Conservation (phyloP, 2,888 invertebrate species). For the Polydrusus cervinus region DNA sequence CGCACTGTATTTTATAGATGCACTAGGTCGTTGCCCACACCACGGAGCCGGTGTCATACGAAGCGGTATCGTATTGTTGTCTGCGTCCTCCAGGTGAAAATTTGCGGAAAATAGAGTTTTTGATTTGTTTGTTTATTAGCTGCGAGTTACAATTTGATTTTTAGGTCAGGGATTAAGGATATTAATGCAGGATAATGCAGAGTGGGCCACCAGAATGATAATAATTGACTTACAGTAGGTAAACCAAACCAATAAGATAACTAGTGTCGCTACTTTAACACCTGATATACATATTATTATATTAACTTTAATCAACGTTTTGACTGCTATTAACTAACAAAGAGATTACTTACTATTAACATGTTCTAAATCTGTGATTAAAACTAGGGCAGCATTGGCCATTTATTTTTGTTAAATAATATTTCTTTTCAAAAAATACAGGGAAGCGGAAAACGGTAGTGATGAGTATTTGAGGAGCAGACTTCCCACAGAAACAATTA, state of each 20-base stretch:
- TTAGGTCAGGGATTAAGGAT: conserved; percentile 54
- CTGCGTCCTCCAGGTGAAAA: conserved; percentile 52
- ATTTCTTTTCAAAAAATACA: too few relatives aligned
- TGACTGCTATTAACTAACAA: too few relatives aligned
- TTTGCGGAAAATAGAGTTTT: conserved; percentile 52
- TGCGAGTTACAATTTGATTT: conserved; percentile 29
- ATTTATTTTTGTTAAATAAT: too few relatives aligned
- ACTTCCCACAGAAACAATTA: too few relatives aligned
- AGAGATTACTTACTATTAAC: too few relatives aligned
- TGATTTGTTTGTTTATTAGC: conserved; percentile 35
- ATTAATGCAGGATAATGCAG: conserved; percentile 31
- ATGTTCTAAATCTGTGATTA: neutral
- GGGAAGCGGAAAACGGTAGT: too few relatives aligned
- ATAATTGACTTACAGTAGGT: conserved; percentile 12
- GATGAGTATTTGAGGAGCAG: too few relatives aligned
- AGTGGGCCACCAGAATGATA: conserved; percentile 24
- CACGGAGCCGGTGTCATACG: conserved; percentile 48
- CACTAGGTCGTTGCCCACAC: conserved; percentile 53
- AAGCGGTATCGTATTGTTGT: conserved; percentile 44
- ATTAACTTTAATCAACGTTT: too few relatives aligned
- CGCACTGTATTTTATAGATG: conserved; percentile 59
- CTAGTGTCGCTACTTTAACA: too few relatives aligned
- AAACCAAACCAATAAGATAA: too few relatives aligned
- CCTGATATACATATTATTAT: too few relatives aligned
- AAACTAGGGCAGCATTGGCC: neutral